phyloP scores from a whole-genome alignment of 2,797 vertebrate genomes.

The Mycteria americana region DNA sequence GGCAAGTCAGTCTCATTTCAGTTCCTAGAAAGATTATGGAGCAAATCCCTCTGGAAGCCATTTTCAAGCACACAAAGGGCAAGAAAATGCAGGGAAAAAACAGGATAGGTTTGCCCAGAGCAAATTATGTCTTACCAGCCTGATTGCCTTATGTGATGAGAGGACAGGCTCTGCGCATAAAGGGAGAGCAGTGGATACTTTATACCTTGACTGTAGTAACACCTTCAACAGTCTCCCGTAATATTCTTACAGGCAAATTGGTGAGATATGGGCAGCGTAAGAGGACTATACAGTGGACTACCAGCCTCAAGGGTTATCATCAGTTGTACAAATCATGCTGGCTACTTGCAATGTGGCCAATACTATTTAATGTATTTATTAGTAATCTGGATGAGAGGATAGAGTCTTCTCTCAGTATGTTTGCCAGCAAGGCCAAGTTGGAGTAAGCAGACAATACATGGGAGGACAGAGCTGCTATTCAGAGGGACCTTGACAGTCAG shows the following conservation, averaged over 20 bases:
- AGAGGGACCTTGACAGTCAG: not conserved
- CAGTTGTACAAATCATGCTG: not conserved
- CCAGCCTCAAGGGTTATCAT: not conserved
- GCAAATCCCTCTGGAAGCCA: not conserved
- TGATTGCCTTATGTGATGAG: not conserved
- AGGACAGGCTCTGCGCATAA: not conserved
- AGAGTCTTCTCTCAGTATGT: not conserved
- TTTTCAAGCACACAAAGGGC: not conserved
- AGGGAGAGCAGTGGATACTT: not conserved
- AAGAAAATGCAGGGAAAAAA: not conserved
- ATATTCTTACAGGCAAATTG: not conserved
- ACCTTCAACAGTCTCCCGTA: not conserved
- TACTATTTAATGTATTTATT: not conserved
- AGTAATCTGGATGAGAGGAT: not conserved
- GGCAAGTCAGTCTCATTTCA: not conserved
- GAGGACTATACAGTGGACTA: not conserved
- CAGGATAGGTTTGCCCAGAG: not conserved
- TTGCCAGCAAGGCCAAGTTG: not conserved
- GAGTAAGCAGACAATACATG: not conserved
- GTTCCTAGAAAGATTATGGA: not conserved
- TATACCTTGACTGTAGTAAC: not conserved
- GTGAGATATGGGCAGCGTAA: accelerated
- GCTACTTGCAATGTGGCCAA: not conserved
- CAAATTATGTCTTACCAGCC: not conserved
- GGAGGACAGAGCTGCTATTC: not conserved